Conservation (phyloP, 2,113 vertebrate species). For the Coregonus clupeaformis region DNA sequence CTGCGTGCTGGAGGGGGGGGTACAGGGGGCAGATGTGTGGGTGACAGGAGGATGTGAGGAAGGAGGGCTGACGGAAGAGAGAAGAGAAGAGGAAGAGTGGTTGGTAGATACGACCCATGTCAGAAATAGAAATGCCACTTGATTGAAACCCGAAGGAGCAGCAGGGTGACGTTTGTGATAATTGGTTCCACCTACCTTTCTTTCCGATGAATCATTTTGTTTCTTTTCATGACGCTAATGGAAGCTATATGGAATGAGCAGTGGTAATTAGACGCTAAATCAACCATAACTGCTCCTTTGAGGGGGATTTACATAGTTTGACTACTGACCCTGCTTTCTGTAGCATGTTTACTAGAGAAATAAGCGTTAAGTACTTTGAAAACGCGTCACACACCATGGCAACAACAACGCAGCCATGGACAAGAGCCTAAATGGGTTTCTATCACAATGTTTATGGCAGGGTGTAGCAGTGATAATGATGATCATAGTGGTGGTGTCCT, state of each 20-base stretch:
- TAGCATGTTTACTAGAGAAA: too few relatives aligned
- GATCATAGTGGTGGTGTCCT: not conserved
- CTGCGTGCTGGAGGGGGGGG: slow-evolving; percentile 38
- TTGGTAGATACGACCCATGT: not conserved
- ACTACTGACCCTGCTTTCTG: too few relatives aligned
- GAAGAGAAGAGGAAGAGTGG: too few relatives aligned
- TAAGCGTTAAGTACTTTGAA: not conserved
- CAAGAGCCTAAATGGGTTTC: not conserved
- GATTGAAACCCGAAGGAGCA: not conserved
- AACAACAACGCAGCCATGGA: not conserved
- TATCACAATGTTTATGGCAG: not conserved
- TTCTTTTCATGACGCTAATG: not conserved
- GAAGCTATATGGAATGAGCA: not conserved
- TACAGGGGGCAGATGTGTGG: slow-evolving; percentile 34
- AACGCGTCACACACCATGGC: not conserved
- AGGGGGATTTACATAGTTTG: not conserved
- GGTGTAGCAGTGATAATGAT: not conserved
- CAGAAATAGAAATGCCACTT: not conserved
- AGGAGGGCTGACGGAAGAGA: too few relatives aligned
- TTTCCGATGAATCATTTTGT: not conserved
- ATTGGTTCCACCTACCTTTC: slow-evolving; percentile 25
- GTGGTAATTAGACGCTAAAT: not conserved
- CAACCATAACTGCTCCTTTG: not conserved
- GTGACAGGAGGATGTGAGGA: not conserved
- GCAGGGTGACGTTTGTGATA: not conserved